Base-by-base conservation (phyloP, 2,797 vertebrate species). In the Cephalopachus bancanus region DNA sequence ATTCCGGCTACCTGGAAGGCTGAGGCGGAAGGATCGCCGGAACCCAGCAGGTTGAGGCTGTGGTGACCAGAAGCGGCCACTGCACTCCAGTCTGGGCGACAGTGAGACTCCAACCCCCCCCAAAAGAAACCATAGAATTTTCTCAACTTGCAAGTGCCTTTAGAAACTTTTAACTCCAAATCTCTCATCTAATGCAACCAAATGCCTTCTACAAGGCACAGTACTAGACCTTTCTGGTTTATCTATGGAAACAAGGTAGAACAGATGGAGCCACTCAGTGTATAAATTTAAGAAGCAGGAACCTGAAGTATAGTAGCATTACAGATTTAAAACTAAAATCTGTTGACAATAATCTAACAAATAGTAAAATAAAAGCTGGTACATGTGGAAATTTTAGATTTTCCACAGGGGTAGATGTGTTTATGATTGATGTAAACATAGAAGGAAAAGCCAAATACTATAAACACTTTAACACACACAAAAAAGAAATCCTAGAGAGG, bases 111-210 rank as follows among this genome's bases (percentile, higher is more conserved):
- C 37, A 37, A 37, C 37, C n/a, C n/a, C n/a, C n/a, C n/a, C n/a
- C n/a, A n/a, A n/a, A 93, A 76, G 26, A 94, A 94, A 89, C 62
- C 15, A 10, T 75, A 83, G 51, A 44, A 44, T 92, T 94, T 88
- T 37, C 37, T 85, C 2, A 81, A 53, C n/a, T 75, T 64, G 49
- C 3, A 90, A 95, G 49, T 92, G 28, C 65, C 33, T 89, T 94
- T 71, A 93, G 64, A 22, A 80, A 88, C 33, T 76, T 92, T 51
- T 74, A 79, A 30, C 44, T 92, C 26, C 22, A 85, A 78, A 76
- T 10, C 37, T 28, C 9, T 57, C 90, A 57, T 53, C 55, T 87
- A n/a, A 33, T 80, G 72, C 64, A 88, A 79, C 53, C 24, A 22
- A 69, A 89, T 93, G 20, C 28, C 37, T 93, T 93, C 74, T 83